Evolutionary conservation across 2,113 vertebrate genomes (phyloP).

Genomic region (Galbula dea): DNA sequence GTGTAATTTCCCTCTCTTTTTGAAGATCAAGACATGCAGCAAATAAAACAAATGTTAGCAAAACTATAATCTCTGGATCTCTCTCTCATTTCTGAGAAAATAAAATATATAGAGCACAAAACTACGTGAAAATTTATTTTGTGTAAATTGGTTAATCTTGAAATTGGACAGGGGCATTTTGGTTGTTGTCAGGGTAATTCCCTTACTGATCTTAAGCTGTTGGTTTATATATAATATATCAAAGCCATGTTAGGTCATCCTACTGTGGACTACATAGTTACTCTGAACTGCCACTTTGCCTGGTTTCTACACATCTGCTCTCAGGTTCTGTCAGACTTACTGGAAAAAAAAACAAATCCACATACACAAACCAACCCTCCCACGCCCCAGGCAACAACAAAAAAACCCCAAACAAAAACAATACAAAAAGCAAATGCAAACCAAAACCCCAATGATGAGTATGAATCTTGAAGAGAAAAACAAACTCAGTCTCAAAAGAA

Average conservation of each 20-base stretch:
- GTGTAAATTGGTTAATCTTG: neutral
- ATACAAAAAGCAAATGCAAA: neutral
- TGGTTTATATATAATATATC: neutral
- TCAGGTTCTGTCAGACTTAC: neutral
- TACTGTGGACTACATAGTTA: neutral
- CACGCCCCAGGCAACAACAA: too few species aligned
- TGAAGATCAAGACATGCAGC: neutral
- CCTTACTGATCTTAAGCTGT: neutral
- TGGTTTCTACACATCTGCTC: neutral
- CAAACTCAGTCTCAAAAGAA: neutral
- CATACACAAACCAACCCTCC: too few species aligned
- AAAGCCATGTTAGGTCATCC: neutral
- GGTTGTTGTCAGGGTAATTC: neutral
- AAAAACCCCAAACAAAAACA: neutral
- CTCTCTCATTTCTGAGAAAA: neutral
- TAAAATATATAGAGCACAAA: neutral
- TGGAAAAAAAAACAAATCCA: neutral
- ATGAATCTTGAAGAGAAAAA: neutral
- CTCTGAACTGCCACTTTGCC: neutral
- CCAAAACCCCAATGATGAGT: neutral
- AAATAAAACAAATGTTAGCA: neutral
- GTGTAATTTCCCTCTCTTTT: neutral
- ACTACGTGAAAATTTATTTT: neutral
- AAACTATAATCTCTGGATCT: accelerated
- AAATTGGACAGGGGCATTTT: neutral